phyloP scores from a whole-genome alignment of 2,113 vertebrate genomes.

The Zootoca vivipara region DNA sequence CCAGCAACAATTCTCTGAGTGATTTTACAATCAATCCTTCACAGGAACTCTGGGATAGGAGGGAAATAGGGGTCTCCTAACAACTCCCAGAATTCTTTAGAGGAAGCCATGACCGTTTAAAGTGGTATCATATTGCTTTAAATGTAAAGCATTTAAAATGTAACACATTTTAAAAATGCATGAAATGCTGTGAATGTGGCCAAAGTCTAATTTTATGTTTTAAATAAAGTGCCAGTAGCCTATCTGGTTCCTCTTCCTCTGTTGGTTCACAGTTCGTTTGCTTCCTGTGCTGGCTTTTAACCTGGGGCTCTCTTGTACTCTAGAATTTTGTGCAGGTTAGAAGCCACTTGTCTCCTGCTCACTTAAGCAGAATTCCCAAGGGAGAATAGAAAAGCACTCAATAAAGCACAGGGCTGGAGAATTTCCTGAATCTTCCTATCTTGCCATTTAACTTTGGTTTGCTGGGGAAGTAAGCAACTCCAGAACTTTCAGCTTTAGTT shows the following conservation, averaged over 20 bases:
- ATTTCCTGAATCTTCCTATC: conserved; percentile 21
- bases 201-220: not conserved
- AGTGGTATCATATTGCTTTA: no score
- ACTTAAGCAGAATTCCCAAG: not conserved
- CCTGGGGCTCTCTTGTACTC: not conserved
- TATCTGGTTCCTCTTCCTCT: conserved; percentile 7
- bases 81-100: no score
- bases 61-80: no score
- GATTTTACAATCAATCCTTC: no score
- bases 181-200: no score
- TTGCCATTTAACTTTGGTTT: conserved; percentile 17
- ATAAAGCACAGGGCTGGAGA: not conserved
- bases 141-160: no score
- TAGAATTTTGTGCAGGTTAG: not conserved
- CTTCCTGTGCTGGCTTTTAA: not conserved
- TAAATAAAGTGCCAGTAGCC: conserved; percentile 18
- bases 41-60: no score
- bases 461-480: conserved; percentile 20
- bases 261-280: not conserved
- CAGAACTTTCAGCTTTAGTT: not conserved
- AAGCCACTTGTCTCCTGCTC: not conserved
- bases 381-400: not conserved
- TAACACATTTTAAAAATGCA: no score
- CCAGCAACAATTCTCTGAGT: no score
- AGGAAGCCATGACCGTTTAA: no score